Evolutionary conservation across 2,113 vertebrate species (phyloP), one percentile per base, ranked within the genome.

Genomic region (Channa argus): DNA sequence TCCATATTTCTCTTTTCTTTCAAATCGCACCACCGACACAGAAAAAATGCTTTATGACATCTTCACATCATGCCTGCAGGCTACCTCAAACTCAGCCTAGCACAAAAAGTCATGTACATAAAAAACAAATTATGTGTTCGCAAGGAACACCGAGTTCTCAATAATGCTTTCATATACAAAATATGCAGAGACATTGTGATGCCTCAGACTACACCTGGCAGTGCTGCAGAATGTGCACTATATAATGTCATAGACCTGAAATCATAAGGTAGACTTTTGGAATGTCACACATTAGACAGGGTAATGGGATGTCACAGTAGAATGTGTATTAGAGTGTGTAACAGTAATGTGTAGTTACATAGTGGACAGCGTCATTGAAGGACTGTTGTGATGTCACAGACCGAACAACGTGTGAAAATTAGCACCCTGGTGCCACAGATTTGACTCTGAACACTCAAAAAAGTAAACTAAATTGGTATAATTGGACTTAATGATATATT

Each of bases 51-150:
- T 74, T 77, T 69, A 80, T 68, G 77, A 61, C 59, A 80, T 62
- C 56, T 71, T 68, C 76, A 65, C 67, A 77, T 63, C 44, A 69
- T 11, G 51, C 49, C 79, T 58, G 58, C 54, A 71, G 76, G 72
- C 68, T 70, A 74, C 9, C 45, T 64, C n/a, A 62, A 41, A 54
- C 62, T 76, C 43, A 63, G 33, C n/a, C 24, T 5, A 69, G 53
- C 46, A 71, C 49, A 53, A 38, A 46, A 49, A 47, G 33, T 8
- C 8, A 58, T 10, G 38, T 34, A 61, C 58, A 69, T 62, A 73
- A 70, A 73, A 66, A 24, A 24, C 52, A 71, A 74, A 81, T 82
- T 9, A 62, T 24, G 24, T 24, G 24, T 58, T 47, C 3, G 11
- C 54, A 78, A 50, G 53, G 8, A 51, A 39, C 43, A 6, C 45